A percentile compares a stretch with the other conserved stretches of the same genome.
Conservation (phyloP, 2,888 invertebrate species). For the Acanthosepion pharaonis region DNA sequence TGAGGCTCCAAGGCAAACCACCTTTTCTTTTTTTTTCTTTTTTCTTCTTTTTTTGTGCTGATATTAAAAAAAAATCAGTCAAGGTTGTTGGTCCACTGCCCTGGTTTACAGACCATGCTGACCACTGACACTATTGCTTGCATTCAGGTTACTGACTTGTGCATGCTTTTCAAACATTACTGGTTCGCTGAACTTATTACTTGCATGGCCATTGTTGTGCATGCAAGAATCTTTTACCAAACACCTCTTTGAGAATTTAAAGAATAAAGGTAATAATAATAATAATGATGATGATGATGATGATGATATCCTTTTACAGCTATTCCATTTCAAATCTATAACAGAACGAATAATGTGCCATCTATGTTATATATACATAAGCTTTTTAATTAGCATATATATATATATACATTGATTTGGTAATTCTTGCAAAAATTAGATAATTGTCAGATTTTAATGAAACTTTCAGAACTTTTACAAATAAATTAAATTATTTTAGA, state of each 20-base stretch:
- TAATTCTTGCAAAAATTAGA: too few relatives aligned
- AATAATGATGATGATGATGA: background rate
- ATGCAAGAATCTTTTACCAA: background rate
- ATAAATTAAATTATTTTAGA: too few relatives aligned
- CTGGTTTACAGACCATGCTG: background rate
- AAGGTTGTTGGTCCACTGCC: background rate
- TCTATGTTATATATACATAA: too few relatives aligned
- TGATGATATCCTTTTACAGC: background rate
- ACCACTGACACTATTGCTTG: background rate
- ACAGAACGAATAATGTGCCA: too few relatives aligned
- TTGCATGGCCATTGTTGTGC: conserved; percentile 33
- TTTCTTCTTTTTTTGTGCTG: background rate
- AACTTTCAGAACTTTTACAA: too few relatives aligned
- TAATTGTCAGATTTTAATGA: too few relatives aligned
- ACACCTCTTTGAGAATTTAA: background rate
- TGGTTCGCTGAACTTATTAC: background rate
- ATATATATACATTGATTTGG: too few relatives aligned
- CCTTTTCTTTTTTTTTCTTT: background rate
- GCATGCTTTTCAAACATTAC: conserved; percentile 18
- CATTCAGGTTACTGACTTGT: conserved; percentile 11
- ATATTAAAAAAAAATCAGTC: background rate
- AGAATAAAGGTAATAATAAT: background rate
- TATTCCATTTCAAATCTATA: background rate
- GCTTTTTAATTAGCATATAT: too few relatives aligned
- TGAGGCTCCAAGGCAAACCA: conserved; percentile 33